Evolutionary conservation across 2,113 vertebrate genomes (phyloP), one percentile per base, ranked within the genome.

Genomic region (Phalacrocorax pelagicus): DNA sequence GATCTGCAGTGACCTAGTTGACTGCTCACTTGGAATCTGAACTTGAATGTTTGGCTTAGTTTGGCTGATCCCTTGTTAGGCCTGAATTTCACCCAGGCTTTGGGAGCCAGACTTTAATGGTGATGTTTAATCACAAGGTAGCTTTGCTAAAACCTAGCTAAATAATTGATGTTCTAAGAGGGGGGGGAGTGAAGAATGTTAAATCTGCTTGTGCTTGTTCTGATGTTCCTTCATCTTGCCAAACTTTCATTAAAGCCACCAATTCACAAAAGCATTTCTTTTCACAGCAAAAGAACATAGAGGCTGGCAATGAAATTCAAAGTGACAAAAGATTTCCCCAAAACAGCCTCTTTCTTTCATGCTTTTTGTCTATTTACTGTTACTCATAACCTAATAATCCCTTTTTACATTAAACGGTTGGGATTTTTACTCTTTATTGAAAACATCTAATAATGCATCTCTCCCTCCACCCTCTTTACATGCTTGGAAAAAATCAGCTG

Each of bases 71-170:
- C 24, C 42, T 63, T 88, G 16, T 84, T 81, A 86, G 88, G 46
- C 57, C 54, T 95, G 61, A 92, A 87, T 90, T 88, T 94, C 75
- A 89, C 34, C n/a, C 91, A 91, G 55, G 81, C 42, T 95, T 75
- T 87, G n/a, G 24, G 10, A 94, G 30, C 32, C 73, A 86, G 92
- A 85, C 88, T 73, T 96, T 92, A 97, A 55, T 97, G 83, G 52
- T 90, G 55, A 80, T 75, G 63, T 98, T 98, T 98, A 98, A 98
- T 98, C 97, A 97, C 79, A 98, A 97, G 71, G 93, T 94, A 96
- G 90, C 94, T 96, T 95, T 97, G 81, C 97, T 96, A 86, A 98
- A 98, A 97, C 72, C 96, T 97, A 94, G 77, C 96, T 98, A 93
- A 98, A 98, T 98, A 97, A 98, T 97, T 98, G 67, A 97, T 94